Evolutionary conservation across 1,140 invertebrate species (phyloP).

Genomic region (Drosophila albomicans): DNA sequence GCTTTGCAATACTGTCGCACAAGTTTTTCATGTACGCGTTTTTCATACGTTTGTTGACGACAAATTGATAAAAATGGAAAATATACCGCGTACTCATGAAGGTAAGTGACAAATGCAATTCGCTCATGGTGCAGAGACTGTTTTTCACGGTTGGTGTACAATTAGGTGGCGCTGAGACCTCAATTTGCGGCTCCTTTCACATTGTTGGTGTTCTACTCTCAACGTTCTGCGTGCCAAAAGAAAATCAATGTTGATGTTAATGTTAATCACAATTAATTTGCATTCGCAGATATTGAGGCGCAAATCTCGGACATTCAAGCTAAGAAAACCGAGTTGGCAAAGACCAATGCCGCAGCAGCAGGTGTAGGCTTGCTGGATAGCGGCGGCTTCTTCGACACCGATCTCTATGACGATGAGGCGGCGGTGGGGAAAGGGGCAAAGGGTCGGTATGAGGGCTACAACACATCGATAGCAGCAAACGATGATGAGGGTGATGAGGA

Average conservation of each 20-base stretch:
- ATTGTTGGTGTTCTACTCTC: neutral
- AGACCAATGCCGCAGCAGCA: conserved; percentile 86
- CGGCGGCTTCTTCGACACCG: conserved; percentile 94
- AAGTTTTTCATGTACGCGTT: conserved; percentile 74
- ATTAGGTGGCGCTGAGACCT: neutral
- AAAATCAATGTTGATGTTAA: conserved; percentile 62
- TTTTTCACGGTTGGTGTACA: neutral
- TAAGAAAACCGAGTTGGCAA: conserved; percentile 91
- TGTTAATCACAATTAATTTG: conserved; percentile 1
- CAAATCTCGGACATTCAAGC: conserved; percentile 96
- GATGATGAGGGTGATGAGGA: conserved; percentile 93
- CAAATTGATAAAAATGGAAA: conserved; percentile 87
- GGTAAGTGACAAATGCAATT: conserved; percentile 87
- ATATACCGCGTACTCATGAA: conserved; percentile 92
- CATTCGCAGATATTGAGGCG: conserved; percentile 93
- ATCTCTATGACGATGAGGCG: conserved; percentile 93
- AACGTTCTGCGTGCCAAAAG: neutral
- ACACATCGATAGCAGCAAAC: conserved; percentile 97
- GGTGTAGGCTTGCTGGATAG: conserved; percentile 95
- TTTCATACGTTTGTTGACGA: conserved; percentile 57
- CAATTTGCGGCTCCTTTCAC: neutral
- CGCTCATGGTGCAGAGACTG: neutral
- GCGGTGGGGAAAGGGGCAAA: conserved; percentile 86
- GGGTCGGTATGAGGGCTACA: conserved; percentile 96
- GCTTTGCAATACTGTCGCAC: conserved; percentile 36